Evolutionary conservation across 2,113 vertebrate species (phyloP).

Genomic region (Gallinago paraguaiae): DNA sequence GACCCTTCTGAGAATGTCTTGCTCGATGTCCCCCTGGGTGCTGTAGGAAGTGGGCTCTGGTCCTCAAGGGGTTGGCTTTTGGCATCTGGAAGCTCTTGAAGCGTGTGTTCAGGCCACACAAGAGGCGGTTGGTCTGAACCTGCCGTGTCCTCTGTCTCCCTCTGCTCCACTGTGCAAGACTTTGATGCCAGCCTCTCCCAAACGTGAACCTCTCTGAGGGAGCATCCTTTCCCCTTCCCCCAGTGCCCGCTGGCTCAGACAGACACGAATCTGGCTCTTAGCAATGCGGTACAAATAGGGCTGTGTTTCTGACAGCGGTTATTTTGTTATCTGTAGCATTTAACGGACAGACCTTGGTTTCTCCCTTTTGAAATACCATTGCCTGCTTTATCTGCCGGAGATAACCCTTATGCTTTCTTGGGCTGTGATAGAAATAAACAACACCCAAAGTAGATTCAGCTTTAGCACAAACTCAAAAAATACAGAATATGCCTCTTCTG

Average conservation of each 20-base stretch:
- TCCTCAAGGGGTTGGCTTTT: background rate
- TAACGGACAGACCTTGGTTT: background rate
- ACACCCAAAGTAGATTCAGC: background rate
- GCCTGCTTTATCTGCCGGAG: background rate
- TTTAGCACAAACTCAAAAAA: background rate
- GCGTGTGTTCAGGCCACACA: fast-evolving
- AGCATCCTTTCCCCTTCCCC: background rate
- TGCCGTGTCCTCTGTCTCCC: background rate
- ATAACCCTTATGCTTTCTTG: fast-evolving
- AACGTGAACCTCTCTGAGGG: background rate
- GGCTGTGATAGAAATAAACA: background rate
- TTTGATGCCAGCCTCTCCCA: background rate
- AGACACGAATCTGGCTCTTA: background rate
- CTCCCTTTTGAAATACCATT: no score
- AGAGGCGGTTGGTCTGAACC: background rate
- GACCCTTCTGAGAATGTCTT: background rate
- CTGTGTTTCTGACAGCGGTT: background rate
- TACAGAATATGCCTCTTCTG: background rate
- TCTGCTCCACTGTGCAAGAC: background rate
- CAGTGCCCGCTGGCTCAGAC: background rate
- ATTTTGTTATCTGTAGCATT: background rate
- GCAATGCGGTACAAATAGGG: background rate
- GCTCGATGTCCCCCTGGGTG: fast-evolving
- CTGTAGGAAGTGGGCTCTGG: background rate
- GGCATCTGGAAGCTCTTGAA: background rate